A percentile compares a stretch with the other conserved stretches of the same genome.
These are phyloP conservation scores for Aphodius granarius DNA, from an alignment of 2,888 invertebrate species.

Conservation along the genomic window DNA sequence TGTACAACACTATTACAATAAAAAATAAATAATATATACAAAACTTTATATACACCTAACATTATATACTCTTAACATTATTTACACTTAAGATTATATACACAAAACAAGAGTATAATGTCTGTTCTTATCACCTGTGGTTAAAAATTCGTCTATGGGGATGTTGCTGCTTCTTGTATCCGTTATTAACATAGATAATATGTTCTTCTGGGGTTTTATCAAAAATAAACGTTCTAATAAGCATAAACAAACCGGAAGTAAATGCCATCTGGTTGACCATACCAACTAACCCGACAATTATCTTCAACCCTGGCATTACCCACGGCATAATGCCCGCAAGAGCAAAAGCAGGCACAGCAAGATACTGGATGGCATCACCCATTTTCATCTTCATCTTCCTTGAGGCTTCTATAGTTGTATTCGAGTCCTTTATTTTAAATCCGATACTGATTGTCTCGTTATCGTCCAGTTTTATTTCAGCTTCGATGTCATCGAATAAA, in stretches of 20 bases:
- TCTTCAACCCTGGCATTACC: slow-evolving; percentile 67
- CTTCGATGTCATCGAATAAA: background rate
- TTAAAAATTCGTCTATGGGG: slow-evolving; percentile 19
- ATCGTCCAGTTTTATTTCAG: background rate
- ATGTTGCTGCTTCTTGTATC: slow-evolving; percentile 56
- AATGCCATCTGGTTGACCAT: slow-evolving; percentile 71
- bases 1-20: background rate
- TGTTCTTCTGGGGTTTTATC: slow-evolving; percentile 58
- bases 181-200: slow-evolving; percentile 61
- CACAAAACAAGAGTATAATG: background rate
- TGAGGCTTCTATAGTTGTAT: background rate
- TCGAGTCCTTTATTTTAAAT: slow-evolving; percentile 1
- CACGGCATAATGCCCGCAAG: slow-evolving; percentile 71
- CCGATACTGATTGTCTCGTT: background rate
- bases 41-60: background rate
- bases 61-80: too few relatives aligned
- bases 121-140: slow-evolving; percentile 1
- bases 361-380: slow-evolving; percentile 53
- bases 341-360: slow-evolving; percentile 65
- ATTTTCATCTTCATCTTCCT: slow-evolving; percentile 33
- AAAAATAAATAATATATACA: background rate
- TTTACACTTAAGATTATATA: slow-evolving; percentile 5
- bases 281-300: slow-evolving; percentile 63
- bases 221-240: slow-evolving; percentile 63
- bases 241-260: slow-evolving; percentile 61